A percentile compares a stretch with the other conserved stretches of the same genome.
Conservation (phyloP, 1,140 invertebrate species). For the Caerostris darwini region DNA sequence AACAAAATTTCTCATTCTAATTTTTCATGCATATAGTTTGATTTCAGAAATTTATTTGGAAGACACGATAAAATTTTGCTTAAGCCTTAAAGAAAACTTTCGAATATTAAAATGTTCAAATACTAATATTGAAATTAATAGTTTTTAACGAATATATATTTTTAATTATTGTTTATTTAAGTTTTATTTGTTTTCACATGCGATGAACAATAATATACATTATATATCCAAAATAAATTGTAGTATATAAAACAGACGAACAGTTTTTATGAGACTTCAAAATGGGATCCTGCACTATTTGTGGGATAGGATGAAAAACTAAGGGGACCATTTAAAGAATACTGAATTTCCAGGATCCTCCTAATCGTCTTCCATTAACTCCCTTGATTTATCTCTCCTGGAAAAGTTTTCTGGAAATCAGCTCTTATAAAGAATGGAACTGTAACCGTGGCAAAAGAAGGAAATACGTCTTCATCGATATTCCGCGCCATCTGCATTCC, state of each 20-base stretch:
- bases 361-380: conserved; percentile 35
- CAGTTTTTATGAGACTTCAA: not conserved
- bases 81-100: too few relatives aligned
- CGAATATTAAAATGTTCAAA: too few relatives aligned
- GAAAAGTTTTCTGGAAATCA: conserved; percentile 24
- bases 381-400: conserved; percentile 3
- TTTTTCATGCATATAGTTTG: too few relatives aligned
- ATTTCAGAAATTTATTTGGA: too few relatives aligned
- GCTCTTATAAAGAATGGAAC: not conserved
- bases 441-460: not conserved
- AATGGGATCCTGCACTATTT: not conserved
- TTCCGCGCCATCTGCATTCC: conserved; percentile 19
- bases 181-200: too few relatives aligned
- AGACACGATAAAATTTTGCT: too few relatives aligned
- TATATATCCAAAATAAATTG: not conserved
- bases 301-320: not conserved
- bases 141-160: too few relatives aligned
- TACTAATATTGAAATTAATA: too few relatives aligned
- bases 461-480: conserved; percentile 28
- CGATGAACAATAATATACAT: too few relatives aligned
- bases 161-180: too few relatives aligned
- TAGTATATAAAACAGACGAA: not conserved
- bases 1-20: too few relatives aligned
- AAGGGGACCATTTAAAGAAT: not conserved
- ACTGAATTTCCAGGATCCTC: not conserved